phyloP scores from a whole-genome alignment of 2,113 vertebrate species.

The Eclectus roratus region DNA sequence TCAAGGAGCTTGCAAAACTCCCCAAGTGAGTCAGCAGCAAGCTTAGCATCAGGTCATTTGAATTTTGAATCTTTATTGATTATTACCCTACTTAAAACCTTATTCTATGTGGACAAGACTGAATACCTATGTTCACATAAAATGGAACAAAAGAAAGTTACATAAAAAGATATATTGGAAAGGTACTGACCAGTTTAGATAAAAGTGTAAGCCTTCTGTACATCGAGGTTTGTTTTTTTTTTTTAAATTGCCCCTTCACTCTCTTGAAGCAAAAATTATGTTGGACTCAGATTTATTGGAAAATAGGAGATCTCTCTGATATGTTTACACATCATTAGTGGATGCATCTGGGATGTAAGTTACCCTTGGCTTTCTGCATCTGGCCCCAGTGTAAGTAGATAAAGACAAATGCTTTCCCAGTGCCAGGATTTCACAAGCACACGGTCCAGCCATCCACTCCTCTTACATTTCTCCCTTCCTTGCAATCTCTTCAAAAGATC shows the following conservation, averaged over 20 bases:
- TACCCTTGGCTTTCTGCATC: constrained; percentile 38
- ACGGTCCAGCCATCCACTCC: neutral
- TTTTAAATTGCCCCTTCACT: neutral
- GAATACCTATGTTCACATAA: neutral
- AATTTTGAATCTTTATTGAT: neutral
- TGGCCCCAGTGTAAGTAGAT: neutral
- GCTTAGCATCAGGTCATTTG: neutral
- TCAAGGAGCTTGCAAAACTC: neutral
- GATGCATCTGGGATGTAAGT: constrained; percentile 46
- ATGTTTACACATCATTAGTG: constrained; percentile 31
- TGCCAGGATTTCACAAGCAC: constrained; percentile 29
- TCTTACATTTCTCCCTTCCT: constrained; percentile 4
- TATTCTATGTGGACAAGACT: neutral
- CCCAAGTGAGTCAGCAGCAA: neutral
- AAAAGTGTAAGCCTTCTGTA: neutral
- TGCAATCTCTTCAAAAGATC: constrained; percentile 50
- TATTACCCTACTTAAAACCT: neutral
- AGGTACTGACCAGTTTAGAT: neutral
- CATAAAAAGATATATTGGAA: neutral
- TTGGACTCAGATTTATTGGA: neutral
- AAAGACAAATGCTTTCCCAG: neutral
- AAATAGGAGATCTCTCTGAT: constrained; percentile 5
- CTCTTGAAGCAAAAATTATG: neutral
- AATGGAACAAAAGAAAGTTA: neutral
- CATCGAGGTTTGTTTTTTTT: neutral